Evolutionary conservation across 1,140 invertebrate genomes (phyloP).

Genomic region (Steinernema khuongi): DNA sequence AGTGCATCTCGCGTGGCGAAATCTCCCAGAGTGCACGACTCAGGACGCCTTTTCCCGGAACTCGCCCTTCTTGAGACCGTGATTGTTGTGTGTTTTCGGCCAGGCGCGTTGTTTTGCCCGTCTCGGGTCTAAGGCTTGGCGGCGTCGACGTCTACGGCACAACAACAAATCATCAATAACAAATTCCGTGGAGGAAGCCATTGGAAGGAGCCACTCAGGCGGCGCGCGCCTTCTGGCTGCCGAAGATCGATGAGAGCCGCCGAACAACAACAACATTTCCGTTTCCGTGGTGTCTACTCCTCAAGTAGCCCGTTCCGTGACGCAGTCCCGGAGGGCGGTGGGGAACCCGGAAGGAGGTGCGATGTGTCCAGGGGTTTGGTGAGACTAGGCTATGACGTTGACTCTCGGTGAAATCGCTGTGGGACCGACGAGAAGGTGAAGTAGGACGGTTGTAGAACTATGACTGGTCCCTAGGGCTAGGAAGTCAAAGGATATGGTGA

Average conservation of each 20-base stretch:
- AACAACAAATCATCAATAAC: conserved; percentile 17
- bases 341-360: no score
- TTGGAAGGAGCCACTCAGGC: not conserved
- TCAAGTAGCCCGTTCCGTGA: not conserved
- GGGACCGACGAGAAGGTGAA: no score
- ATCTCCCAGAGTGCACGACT: not conserved
- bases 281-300: not conserved
- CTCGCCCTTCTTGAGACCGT: not conserved
- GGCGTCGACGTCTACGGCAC: conserved; percentile 1
- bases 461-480: no score
- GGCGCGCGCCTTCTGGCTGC: not conserved
- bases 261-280: not conserved
- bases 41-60: not conserved
- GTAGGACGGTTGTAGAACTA: no score
- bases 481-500: no score
- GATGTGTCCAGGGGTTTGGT: no score
- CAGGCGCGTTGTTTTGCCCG: not conserved
- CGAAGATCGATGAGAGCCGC: conserved; percentile 5
- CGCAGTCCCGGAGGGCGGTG: not conserved
- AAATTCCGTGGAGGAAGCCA: not conserved
- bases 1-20: not conserved
- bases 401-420: no score
- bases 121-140: not conserved
- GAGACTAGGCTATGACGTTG: no score
- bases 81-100: conserved; percentile 8